Base-by-base conservation (phyloP, 2,888 invertebrate genomes). In the Dichetophora obliterata region DNA sequence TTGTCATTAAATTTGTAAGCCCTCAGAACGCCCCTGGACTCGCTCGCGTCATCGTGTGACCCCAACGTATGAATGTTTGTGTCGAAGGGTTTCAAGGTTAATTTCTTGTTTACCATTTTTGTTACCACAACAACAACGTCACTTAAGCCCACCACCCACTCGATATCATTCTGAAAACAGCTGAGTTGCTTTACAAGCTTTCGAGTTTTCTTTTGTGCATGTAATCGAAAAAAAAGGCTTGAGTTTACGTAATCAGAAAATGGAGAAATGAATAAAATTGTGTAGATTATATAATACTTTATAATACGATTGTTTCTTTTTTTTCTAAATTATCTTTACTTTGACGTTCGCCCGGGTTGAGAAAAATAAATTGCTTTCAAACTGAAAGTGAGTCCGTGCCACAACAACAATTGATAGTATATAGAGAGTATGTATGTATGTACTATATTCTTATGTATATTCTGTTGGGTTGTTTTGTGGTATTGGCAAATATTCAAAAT, bases 311-410 rank as follows among this genome's bases (percentile, higher is more conserved):
- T 59, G 59, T 59, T n/a, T n/a, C n/a, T 14, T 59, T 24, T 59
- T 19, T 59, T 59, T 22, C 22, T 22, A 24, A 4, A 19, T 19
- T 59, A 59, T 43, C 24, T 59, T 24, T 24, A 16, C 22, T n/a
- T n/a, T 59, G 27, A 27, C 59, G 27, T 27, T 11, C 59, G 27
- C 27, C 59, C 59, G 27, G 59, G 59, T 54, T 54, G 54, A n/a
- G n/a, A 11, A 27, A 59, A 59, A 59, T 59, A 16, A 59, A 27
- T 59, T 59, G 59, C 59, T 22, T 59, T 59, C 59, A 59, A 59
- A 5, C 27, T 59, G 59, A 57, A 57, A 57, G 57, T 57, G 22
- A 57, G 3, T 57, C 6, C 22, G 24, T 22, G 14, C 27, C 24
- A 59, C 27, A 24, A 22, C 14, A n/a, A 59, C n/a, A 8, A 59